phyloP scores from a whole-genome alignment of 2,113 vertebrate genomes.

The Miniopterus natalensis region DNA sequence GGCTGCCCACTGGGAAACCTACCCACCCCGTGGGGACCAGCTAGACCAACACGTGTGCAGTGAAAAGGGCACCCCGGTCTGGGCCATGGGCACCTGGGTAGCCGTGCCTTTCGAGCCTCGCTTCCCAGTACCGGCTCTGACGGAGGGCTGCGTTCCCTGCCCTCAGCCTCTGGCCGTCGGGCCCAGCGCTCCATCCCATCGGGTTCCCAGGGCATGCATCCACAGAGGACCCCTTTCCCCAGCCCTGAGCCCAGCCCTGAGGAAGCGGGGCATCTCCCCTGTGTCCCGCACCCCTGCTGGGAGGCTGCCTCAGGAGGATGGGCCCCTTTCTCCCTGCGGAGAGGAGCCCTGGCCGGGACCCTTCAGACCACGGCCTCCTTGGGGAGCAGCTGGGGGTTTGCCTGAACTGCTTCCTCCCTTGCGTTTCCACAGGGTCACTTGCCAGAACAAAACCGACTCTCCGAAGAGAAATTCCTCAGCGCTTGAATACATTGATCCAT shows the following conservation, averaged over 20 bases:
- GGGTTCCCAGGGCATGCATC: not conserved
- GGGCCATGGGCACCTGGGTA: not conserved
- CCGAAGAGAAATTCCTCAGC: not conserved
- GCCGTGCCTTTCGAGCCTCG: not conserved
- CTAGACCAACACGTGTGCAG: not conserved
- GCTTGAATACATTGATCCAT: not conserved
- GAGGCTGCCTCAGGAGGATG: not conserved
- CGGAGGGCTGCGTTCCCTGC: not conserved
- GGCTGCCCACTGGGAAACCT: not conserved
- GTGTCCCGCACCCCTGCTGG: accelerated
- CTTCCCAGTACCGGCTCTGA: not conserved
- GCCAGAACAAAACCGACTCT: not conserved
- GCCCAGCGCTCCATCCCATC: not conserved
- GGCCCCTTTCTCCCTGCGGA: not conserved
- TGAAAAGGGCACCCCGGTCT: not conserved
- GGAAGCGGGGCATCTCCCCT: not conserved
- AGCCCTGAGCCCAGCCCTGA: not conserved
- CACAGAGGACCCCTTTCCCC: not conserved
- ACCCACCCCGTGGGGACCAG: not conserved
- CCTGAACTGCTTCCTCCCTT: not conserved
- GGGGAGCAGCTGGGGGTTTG: not conserved
- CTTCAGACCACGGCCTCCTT: not conserved
- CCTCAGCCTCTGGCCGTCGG: not conserved
- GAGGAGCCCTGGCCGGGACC: not conserved
- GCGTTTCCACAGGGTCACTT: slow-evolving; percentile 3